Evolutionary conservation across 2,888 invertebrate species (phyloP).

Genomic region (Eilema sororculum): DNA sequence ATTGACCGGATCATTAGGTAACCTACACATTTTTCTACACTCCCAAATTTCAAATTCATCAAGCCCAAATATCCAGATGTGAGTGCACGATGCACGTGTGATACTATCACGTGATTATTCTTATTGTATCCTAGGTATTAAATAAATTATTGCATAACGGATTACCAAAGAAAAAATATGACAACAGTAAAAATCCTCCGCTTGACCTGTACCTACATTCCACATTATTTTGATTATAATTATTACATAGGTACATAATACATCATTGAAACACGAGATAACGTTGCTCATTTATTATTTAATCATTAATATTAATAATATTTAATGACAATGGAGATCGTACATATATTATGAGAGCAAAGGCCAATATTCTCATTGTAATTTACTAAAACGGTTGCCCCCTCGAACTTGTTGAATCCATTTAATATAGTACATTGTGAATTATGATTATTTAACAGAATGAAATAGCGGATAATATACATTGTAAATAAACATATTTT

Average conservation of each 20-base stretch:
- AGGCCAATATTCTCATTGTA: slow-evolving; percentile 1
- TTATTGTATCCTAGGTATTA: too few relatives aligned
- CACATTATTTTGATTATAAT: neutral
- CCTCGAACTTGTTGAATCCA: neutral
- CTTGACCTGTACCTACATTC: neutral
- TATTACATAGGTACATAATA: neutral
- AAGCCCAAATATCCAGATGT: too few relatives aligned
- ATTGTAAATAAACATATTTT: too few relatives aligned
- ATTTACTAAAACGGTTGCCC: neutral
- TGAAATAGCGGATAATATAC: too few relatives aligned
- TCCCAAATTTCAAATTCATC: too few relatives aligned
- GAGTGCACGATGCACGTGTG: too few relatives aligned
- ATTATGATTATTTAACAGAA: too few relatives aligned
- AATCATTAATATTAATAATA: neutral
- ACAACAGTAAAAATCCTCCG: neutral
- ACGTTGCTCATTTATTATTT: neutral
- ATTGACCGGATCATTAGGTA: too few relatives aligned
- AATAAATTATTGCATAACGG: neutral
- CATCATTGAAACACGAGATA: neutral
- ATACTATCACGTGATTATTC: too few relatives aligned
- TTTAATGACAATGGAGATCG: neutral
- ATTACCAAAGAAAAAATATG: neutral
- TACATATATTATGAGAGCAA: neutral
- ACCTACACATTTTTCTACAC: too few relatives aligned
- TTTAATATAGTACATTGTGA: neutral